Base-by-base conservation (phyloP, 2,888 invertebrate genomes). In the Chrysolina americana region DNA sequence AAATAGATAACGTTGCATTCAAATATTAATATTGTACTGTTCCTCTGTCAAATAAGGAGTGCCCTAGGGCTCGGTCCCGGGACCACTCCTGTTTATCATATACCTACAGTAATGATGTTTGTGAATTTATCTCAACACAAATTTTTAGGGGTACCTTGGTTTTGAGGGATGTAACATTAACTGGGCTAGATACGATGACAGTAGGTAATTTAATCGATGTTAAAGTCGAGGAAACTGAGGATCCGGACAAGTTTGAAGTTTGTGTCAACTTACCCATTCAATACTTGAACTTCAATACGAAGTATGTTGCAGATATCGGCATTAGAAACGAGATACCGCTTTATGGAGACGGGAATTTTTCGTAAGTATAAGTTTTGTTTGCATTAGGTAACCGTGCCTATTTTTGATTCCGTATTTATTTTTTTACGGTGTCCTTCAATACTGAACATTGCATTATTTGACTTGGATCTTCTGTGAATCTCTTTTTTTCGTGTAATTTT, bases 131-230 rank as follows among this genome's bases (percentile, higher is more conserved):
- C 0, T 36, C 8, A 3, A 4, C 36, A 11, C 6, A 17, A 11
- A 53, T 4, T 28, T 36, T 65, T 23, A 65, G 65, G 17, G 65
- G 65, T 17, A 15, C 65, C 1, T 15, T 65, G 21, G 13, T 15
- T 13, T 41, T 65, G 1, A 47, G 23, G 8, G 15, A 65, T 47
- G 21, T 17, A 41, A 21, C 21, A 47, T 15, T 65, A 65, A 65
- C 41, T 47, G 65, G 65, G 9, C 21, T 65, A 41, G 65, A 65
- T 0, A 65, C 65, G n/a, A n/a, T 65, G 41, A 19, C 17, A 44
- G 8, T n/a, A n/a, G n/a, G 6, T 41, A 15, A 15, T n/a, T 19
- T 21, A 17, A 53, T 4, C 2, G 10, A 53, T 21, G 15, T 53
- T 21, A 11, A 21, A 5, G 53, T 10, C 21, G 53, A 4, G 11